phyloP scores from a whole-genome alignment of 2,888 invertebrate species.

The Iselma pallidipennis region DNA sequence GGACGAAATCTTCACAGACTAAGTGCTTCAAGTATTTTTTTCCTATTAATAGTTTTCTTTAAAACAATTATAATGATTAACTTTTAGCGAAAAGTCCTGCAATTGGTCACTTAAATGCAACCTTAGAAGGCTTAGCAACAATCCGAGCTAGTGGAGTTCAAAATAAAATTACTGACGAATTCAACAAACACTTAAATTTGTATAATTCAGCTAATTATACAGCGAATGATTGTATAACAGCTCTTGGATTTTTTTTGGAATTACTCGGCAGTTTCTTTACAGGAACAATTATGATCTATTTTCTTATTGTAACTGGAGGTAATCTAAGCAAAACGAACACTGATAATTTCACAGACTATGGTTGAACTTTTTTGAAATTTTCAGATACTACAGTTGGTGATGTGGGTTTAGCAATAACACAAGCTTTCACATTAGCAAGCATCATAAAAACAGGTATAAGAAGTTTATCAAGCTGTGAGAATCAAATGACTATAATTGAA shows the following conservation, averaged over 20 bases:
- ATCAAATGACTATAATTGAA: constrained; percentile 87
- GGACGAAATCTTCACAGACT: constrained; percentile 33
- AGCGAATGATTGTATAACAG: constrained; percentile 18
- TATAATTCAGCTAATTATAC: constrained; percentile 39
- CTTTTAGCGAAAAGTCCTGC: constrained; percentile 41
- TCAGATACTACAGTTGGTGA: constrained; percentile 56
- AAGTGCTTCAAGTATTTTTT: constrained; percentile 31
- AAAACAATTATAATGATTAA: background rate
- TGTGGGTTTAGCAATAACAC: constrained; percentile 79
- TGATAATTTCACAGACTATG: no score
- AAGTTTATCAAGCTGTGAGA: constrained; percentile 78
- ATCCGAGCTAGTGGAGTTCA: constrained; percentile 40
- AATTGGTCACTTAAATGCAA: no score
- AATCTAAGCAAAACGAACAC: background rate
- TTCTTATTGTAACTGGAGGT: constrained; percentile 15
- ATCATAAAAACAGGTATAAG: constrained; percentile 64
- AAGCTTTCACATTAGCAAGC: constrained; percentile 74
- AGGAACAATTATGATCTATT: constrained; percentile 6
- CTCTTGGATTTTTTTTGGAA: constrained; percentile 11
- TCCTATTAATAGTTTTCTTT: background rate
- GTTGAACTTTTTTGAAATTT: no score
- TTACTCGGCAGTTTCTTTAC: constrained; percentile 9
- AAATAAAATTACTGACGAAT: constrained; percentile 34
- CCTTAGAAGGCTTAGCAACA: constrained; percentile 42
- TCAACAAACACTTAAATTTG: constrained; percentile 39